A percentile compares a stretch with the other conserved stretches of the same genome.
phyloP scores from a whole-genome alignment of 2,113 vertebrate species.

The Axis porcinus region DNA sequence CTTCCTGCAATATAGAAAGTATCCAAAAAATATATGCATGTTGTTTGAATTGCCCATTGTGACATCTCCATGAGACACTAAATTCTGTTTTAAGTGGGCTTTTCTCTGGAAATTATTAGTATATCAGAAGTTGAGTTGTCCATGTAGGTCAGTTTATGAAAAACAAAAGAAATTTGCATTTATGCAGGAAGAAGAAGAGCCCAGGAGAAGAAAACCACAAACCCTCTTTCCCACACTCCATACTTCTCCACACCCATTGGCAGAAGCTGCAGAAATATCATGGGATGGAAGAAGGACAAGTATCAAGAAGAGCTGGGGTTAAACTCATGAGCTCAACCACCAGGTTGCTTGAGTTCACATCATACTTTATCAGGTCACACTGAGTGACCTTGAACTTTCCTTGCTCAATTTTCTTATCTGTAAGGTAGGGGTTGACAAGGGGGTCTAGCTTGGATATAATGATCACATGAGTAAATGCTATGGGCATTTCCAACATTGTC shows the following conservation, averaged over 20 bases:
- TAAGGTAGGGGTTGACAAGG: not conserved
- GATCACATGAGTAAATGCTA: accelerated
- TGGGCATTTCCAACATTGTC: not conserved
- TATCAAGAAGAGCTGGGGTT: not conserved
- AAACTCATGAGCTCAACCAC: too few species aligned
- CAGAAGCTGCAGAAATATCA: not conserved
- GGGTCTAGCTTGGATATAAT: not conserved
- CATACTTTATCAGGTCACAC: not conserved
- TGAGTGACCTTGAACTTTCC: not conserved
- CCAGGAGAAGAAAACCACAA: not conserved
- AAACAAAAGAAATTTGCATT: not conserved
- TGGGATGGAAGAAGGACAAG: not conserved
- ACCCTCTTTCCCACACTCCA: accelerated
- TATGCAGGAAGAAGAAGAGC: not conserved
- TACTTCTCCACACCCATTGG: accelerated
- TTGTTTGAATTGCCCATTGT: not conserved
- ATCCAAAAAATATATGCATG: not conserved
- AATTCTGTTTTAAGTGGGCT: not conserved
- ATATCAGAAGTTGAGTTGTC: not conserved
- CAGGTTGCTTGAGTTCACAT: not conserved
- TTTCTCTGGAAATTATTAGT: not conserved
- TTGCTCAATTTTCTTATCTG: not conserved
- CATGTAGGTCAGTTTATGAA: not conserved
- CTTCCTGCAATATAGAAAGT: not conserved
- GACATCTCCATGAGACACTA: not conserved